Evolutionary conservation across 2,113 vertebrate genomes (phyloP).

Genomic region (Odocoileus virginianus): DNA sequence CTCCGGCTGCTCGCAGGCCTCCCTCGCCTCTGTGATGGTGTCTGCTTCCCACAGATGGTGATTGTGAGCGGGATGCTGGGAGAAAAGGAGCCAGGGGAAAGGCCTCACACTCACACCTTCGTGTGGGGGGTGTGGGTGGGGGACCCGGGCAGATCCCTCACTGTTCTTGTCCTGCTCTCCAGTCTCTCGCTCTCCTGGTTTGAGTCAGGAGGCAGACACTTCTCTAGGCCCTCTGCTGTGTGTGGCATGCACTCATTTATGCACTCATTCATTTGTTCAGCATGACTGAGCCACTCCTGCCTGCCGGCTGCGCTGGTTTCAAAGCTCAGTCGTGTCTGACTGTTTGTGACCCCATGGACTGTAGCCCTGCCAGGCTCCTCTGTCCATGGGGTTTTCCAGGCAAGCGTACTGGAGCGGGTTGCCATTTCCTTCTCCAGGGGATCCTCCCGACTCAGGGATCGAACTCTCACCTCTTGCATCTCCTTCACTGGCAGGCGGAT

Average conservation of each 20-base stretch:
- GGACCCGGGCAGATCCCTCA: rapidly evolving
- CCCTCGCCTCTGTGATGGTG: neutral
- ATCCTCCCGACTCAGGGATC: neutral
- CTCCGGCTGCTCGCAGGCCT: neutral
- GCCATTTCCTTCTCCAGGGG: neutral
- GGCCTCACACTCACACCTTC: rapidly evolving
- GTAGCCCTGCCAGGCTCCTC: neutral
- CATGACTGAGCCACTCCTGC: neutral
- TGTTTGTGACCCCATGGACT: neutral
- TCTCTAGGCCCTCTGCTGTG: neutral
- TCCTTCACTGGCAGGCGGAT: neutral
- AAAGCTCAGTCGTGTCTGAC: neutral
- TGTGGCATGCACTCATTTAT: neutral
- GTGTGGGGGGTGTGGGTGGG: rapidly evolving
- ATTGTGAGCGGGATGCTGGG: rapidly evolving
- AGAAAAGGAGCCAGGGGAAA: neutral
- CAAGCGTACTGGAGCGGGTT: neutral
- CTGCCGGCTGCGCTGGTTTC: neutral
- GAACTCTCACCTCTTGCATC: neutral
- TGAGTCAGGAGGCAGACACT: neutral
- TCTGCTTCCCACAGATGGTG: neutral
- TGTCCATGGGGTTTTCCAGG: neutral
- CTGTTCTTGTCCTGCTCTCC: rapidly evolving
- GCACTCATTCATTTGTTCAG: neutral
- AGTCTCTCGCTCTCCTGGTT: neutral